Evolutionary conservation across 2,113 vertebrate genomes (phyloP), one percentile per base, ranked within the genome.

Genomic region (Scomber japonicus): DNA sequence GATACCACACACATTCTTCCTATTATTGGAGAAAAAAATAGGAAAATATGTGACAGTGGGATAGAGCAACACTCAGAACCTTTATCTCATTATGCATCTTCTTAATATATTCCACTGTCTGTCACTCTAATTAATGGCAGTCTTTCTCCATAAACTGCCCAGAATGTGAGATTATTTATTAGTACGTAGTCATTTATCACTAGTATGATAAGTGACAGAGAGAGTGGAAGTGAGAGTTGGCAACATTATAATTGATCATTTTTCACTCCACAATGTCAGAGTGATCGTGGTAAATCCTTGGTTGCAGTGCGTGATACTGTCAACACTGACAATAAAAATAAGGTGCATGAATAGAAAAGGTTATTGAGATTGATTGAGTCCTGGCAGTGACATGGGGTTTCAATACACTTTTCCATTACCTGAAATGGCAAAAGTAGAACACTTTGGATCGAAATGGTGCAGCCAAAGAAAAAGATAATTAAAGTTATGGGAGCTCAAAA

Each of bases 241-340:
- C 75, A 78, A 86, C 59, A 88, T 86, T 85, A 78, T 90, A 87
- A 93, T 89, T 91, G 82, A 89, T 85, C 30, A 89, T 89, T 88
- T 88, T 86, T 90, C 83, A 86, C 76, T 88, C 59, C 14, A 24
- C 65, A 61, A 73, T 76, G 82, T 84, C 79, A 72, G 51, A 48
- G 71, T 63, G 67, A 82, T 81, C 50, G 69, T 83, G 78, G 67
- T 86, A 82, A 87, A 88, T 75, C 79, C 83, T 83, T 61, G 66
- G 74, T 70, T 80, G 77, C 59, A 68, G 78, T 55, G 49, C 72
- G 76, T 66, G 71, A 82, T 71, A 77, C 86, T 83, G 81, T 86
- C 81, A 89, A 17, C 12, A 30, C 46, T 89, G 83, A 88, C 83
- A 89, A 74, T 64, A 87, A 76, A 85, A 81, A 84, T 91, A 72